These are phyloP conservation scores for Trichogramma dendrolimi DNA, from an alignment of 2,888 invertebrate species.

Conservation along the genomic window DNA sequence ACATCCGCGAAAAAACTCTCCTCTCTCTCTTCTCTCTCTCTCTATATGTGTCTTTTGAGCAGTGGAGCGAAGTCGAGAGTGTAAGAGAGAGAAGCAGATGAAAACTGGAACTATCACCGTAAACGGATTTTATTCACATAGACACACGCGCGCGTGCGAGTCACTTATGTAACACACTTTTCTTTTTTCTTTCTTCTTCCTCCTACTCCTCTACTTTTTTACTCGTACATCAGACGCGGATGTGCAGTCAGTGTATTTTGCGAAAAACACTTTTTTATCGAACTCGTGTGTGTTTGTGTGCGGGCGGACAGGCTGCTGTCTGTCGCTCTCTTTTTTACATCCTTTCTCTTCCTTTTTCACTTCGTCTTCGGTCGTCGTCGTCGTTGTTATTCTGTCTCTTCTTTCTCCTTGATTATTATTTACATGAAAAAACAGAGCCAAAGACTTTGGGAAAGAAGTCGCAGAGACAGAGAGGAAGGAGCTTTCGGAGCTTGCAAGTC, in stretches of 20 bases:
- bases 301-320: conserved; percentile 5
- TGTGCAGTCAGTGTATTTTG: too few relatives aligned
- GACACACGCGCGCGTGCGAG: neutral
- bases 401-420: too few relatives aligned
- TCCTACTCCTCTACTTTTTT: conserved; percentile 8
- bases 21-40: conserved; percentile 1
- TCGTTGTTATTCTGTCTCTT: too few relatives aligned
- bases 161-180: conserved; percentile 9
- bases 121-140: too few relatives aligned
- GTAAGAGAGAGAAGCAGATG: too few relatives aligned
- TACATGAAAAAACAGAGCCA: neutral
- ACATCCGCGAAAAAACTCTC: neutral
- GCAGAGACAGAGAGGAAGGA: neutral
- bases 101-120: too few relatives aligned
- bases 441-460: neutral
- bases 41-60: neutral
- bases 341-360: neutral
- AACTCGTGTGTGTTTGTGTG: conserved; percentile 12
- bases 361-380: neutral
- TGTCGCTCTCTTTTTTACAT: neutral
- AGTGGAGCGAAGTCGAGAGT: too few relatives aligned
- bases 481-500: neutral
- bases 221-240: conserved; percentile 1
- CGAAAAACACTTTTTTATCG: conserved; percentile 7
- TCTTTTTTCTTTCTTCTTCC: neutral